phyloP scores from a whole-genome alignment of 1,140 invertebrate species.

The Octopus sinensis region DNA sequence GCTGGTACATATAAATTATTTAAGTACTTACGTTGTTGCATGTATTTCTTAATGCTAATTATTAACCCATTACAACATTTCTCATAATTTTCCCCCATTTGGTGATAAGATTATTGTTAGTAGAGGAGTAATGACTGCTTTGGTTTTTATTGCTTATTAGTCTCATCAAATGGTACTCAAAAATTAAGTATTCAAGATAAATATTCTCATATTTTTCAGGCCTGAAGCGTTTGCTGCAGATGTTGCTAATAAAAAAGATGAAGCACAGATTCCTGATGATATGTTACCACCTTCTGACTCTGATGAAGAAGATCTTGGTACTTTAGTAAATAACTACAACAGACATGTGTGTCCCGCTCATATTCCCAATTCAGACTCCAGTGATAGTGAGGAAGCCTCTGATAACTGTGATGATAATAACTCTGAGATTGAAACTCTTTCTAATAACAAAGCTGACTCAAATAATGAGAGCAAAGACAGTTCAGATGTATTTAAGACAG shows the following conservation, averaged over 20 bases:
- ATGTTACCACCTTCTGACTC: slow-evolving; percentile 45
- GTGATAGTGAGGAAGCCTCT: neutral
- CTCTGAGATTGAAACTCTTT: no score
- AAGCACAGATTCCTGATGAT: slow-evolving; percentile 39
- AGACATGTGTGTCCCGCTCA: slow-evolving; percentile 19
- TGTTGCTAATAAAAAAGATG: slow-evolving; percentile 18
- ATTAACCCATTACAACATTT: no score
- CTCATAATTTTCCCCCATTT: no score
- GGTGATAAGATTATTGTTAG: no score
- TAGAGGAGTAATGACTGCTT: no score
- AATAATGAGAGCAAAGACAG: no score
- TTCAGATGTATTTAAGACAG: no score
- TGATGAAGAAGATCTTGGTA: slow-evolving; percentile 29
- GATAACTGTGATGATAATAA: no score
- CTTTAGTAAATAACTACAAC: slow-evolving; percentile 38
- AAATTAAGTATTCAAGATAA: neutral
- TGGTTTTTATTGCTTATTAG: neutral
- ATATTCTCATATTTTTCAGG: slow-evolving; percentile 24
- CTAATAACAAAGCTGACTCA: no score
- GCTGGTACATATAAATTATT: no score
- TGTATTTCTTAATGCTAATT: no score
- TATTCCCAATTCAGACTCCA: neutral
- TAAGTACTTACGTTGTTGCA: no score
- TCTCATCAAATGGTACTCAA: neutral
- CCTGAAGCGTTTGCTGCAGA: slow-evolving; percentile 33